A percentile compares a stretch with the other conserved stretches of the same genome.
phyloP scores from a whole-genome alignment of 2,888 invertebrate species.

The Doris montereyensis region DNA sequence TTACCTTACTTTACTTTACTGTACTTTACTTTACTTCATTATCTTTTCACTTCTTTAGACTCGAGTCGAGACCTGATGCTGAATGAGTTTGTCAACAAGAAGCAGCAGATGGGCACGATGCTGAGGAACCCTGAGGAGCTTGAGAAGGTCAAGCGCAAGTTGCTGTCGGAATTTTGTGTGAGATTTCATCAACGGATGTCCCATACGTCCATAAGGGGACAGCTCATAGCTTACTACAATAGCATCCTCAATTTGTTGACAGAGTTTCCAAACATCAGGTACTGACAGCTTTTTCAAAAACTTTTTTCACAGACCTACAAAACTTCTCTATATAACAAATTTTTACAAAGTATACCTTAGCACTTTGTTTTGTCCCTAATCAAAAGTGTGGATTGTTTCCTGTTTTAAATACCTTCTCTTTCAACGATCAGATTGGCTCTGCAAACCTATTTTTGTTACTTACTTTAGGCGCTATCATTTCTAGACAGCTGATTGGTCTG shows the following conservation, averaged over 20 bases:
- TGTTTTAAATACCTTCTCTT: too few relatives aligned
- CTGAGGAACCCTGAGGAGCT: slow-evolving; percentile 67
- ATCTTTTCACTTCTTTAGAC: too few relatives aligned
- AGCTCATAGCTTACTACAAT: slow-evolving; percentile 70
- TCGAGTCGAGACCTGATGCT: slow-evolving; percentile 71
- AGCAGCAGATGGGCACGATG: slow-evolving; percentile 60
- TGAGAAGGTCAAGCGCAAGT: slow-evolving; percentile 68
- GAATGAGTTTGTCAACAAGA: slow-evolving; percentile 69
- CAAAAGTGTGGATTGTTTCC: too few relatives aligned
- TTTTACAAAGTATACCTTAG: neutral
- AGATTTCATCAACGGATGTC: slow-evolving; percentile 62
- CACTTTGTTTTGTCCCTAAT: neutral
- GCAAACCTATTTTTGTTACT: too few relatives aligned
- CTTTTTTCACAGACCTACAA: neutral
- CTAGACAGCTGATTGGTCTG: too few relatives aligned
- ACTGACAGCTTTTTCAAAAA: slow-evolving; percentile 26
- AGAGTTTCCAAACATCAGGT: slow-evolving; percentile 70
- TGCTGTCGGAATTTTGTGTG: slow-evolving; percentile 67
- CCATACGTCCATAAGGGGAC: slow-evolving; percentile 69
- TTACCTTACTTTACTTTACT: too few relatives aligned
- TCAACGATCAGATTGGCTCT: too few relatives aligned
- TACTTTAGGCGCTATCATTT: too few relatives aligned
- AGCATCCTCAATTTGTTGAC: slow-evolving; percentile 67
- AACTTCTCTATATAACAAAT: neutral
- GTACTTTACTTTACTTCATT: too few relatives aligned